phyloP scores from a whole-genome alignment of 2,797 vertebrate species.

The Hypotaenidia okinawae region DNA sequence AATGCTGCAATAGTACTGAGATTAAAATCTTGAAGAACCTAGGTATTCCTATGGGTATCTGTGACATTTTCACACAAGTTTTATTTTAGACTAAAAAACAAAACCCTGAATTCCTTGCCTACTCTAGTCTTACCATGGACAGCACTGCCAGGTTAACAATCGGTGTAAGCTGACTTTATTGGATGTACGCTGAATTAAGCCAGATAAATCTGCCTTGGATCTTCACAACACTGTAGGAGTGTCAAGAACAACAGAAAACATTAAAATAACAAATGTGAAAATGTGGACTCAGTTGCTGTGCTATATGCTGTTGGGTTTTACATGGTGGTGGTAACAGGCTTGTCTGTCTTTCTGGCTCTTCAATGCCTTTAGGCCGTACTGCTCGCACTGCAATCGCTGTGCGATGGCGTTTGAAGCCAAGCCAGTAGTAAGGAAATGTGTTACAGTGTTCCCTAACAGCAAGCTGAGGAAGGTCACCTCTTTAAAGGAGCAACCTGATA shows the following conservation, averaged over 20 bases:
- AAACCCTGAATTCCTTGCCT: neutral
- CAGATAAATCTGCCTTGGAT: rapidly evolving
- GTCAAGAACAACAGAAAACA: neutral
- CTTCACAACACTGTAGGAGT: neutral
- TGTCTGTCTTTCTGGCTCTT: neutral
- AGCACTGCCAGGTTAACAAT: neutral
- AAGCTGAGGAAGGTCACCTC: slow-evolving; percentile 38
- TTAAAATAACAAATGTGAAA: neutral
- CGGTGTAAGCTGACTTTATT: neutral
- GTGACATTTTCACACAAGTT: neutral
- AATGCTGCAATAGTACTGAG: neutral
- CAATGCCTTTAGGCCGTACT: neutral
- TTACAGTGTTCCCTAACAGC: neutral
- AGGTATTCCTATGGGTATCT: neutral
- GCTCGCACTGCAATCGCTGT: neutral
- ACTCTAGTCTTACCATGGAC: neutral
- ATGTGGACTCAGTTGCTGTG: neutral
- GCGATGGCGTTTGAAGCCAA: neutral
- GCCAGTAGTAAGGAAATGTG: neutral
- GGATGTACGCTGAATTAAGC: neutral
- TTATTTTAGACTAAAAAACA: neutral
- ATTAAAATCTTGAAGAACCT: neutral
- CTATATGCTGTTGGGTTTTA: neutral
- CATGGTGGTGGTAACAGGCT: neutral
- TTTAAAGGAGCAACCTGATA: slow-evolving; percentile 47